Evolutionary conservation across 2,888 invertebrate genomes (phyloP).

Genomic region (Anticlea derivata): DNA sequence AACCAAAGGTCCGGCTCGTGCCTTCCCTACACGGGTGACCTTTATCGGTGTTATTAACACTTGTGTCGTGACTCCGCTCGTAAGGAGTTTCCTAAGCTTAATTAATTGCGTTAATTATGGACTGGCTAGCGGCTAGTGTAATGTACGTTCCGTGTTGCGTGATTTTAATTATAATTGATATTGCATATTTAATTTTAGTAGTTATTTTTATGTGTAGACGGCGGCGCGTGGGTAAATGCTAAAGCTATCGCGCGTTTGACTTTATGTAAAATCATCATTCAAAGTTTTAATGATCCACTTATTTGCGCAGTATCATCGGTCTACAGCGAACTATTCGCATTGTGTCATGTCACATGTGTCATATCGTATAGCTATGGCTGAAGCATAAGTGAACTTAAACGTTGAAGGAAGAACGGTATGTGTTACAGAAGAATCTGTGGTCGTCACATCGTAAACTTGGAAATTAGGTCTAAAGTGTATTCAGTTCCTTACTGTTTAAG

Average conservation of each 20-base stretch:
- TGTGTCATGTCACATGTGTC: too few relatives aligned
- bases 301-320: too few relatives aligned
- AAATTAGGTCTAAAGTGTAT: not conserved
- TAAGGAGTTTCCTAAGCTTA: conserved; percentile 61
- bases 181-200: conserved; percentile 35
- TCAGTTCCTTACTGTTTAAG: conserved; percentile 3
- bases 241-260: not conserved
- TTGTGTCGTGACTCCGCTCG: conserved; percentile 57
- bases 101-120: conserved; percentile 67
- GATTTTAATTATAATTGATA: conserved; percentile 44
- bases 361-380: too few relatives aligned
- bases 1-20: conserved; percentile 1
- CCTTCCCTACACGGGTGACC: conserved; percentile 45
- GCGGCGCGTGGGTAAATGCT: conserved; percentile 1
- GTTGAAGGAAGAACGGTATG: too few relatives aligned
- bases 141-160: conserved; percentile 35
- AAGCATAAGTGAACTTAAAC: too few relatives aligned
- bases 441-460: too few relatives aligned
- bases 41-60: conserved; percentile 54
- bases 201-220: not conserved
- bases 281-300: too few relatives aligned
- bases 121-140: conserved; percentile 37
- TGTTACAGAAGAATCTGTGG: too few relatives aligned
- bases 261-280: too few relatives aligned
- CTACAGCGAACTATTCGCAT: too few relatives aligned